Base-by-base conservation (phyloP, 2,113 vertebrate species). In the Sigmodon hispidus region DNA sequence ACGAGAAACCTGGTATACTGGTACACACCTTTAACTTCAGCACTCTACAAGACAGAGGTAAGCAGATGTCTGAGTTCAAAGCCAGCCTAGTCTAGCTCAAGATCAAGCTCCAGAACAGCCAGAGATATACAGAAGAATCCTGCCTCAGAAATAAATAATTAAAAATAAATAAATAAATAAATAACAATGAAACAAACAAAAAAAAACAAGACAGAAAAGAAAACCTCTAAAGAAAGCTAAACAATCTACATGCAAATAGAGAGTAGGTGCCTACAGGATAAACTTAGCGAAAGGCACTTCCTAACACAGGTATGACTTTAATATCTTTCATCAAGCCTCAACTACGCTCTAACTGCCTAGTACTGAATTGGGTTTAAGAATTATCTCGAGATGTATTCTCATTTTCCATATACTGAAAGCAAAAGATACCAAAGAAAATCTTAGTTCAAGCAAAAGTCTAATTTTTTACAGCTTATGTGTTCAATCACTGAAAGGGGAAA, bases 371-470 rank as follows among this genome's bases (percentile, higher is more conserved):
- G 31, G 61, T 26, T 80, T 57, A 79, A 70, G 17, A 70, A 21
- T 22, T 5, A 72, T 21, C 7, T 59, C 34, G 55, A 67, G 40
- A 85, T 17, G 70, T 21, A 85, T 11, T n/a, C 93, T 26, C 29
- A 3, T 79, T 94, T 97, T 76, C 80, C 65, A 43, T 5, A 92
- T 43, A 50, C 34, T 21, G 90, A 75, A 96, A 96, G 93, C 70
- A 93, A 91, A 92, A 48, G 12, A 92, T 86, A 89, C n/a, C 59
- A 69, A 93, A 94, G 40, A 88, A 95, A 93, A 87, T n/a, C 50
- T 72, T 48, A 84, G 59, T 85, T 84, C 26, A 93, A 83, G 17
- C 61, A 93, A 86, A 97, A 87, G 69, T 65, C 21, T 61, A 65
- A 48, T 52, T 50, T 79, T 94, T 24, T 63, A 89, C 88, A 77